These are phyloP conservation scores for Callosobruchus maculatus DNA, from an alignment of 2,888 invertebrate species.

Conservation along the genomic window DNA sequence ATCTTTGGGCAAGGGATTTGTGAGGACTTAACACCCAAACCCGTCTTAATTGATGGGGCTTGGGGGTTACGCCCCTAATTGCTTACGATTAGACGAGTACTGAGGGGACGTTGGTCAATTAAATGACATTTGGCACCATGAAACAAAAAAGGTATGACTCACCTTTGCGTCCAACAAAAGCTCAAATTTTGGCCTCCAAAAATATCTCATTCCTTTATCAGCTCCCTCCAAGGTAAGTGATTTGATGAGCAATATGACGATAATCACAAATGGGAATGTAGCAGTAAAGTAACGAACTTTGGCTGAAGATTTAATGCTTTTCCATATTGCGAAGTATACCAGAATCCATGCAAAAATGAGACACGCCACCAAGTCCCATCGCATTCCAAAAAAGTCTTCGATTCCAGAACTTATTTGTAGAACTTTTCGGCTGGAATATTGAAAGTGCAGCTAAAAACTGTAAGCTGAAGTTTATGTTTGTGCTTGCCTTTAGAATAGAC, in stretches of 20 bases:
- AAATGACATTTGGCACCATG: no score
- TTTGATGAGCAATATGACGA: constrained; percentile 80
- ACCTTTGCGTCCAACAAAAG: constrained; percentile 78
- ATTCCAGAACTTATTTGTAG: constrained; percentile 81
- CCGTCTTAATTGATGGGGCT: no score
- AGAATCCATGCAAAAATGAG: constrained; percentile 89
- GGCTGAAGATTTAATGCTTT: constrained; percentile 91
- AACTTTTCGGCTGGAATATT: constrained; percentile 68
- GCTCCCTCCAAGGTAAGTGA: constrained; percentile 90
- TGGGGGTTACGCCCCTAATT: no score
- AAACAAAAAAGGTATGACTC: no score
- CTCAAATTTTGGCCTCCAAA: constrained; percentile 84
- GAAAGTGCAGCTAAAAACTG: no score
- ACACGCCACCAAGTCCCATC: constrained; percentile 88
- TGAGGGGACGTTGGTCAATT: no score
- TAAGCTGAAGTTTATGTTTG: no score
- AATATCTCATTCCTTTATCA: constrained; percentile 77
- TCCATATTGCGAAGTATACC: constrained; percentile 95
- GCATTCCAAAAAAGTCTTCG: constrained; percentile 73
- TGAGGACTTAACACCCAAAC: no score
- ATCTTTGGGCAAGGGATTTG: no score
- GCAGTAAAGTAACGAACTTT: constrained; percentile 91
- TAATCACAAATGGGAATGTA: constrained; percentile 84
- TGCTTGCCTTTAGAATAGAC: no score
- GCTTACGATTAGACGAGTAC: no score